These are phyloP conservation scores for Plebejus melissa DNA, from an alignment of 2,888 invertebrate species.

Conservation along the genomic window DNA sequence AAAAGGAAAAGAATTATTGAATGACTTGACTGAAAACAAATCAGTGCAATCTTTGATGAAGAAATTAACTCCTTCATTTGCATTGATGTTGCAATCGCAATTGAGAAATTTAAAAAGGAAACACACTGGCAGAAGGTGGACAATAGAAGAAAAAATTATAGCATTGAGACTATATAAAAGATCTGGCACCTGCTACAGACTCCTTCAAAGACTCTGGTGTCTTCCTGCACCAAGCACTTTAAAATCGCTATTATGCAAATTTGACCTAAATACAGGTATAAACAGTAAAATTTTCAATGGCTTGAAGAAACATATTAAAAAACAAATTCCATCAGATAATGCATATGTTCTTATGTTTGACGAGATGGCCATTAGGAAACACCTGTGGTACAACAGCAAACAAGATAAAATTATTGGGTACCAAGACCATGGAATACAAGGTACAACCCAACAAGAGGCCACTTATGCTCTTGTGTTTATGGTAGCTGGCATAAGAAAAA, in stretches of 20 bases:
- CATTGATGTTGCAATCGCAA: neutral
- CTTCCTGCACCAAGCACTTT: slow-evolving; percentile 7
- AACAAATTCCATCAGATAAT: neutral
- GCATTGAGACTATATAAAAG: slow-evolving; percentile 15
- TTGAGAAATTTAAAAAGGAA: slow-evolving; percentile 1
- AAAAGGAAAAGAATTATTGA: slow-evolving; percentile 9
- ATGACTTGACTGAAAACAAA: neutral
- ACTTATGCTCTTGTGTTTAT: slow-evolving; percentile 14
- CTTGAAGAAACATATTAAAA: neutral
- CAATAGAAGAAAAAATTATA: slow-evolving; percentile 17
- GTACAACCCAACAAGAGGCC: neutral
- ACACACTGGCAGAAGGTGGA: slow-evolving; percentile 14
- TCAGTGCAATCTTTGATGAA: neutral
- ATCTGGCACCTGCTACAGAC: slow-evolving; percentile 10
- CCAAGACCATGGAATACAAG: slow-evolving; percentile 18
- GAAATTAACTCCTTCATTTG: neutral
- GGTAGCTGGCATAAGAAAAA: slow-evolving; percentile 4
- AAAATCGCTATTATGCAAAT: neutral
- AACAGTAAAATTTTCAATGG: neutral
- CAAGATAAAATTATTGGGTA: neutral
- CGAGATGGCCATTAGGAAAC: slow-evolving; percentile 15
- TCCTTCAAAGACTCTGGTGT: slow-evolving; percentile 10
- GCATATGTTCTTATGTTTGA: slow-evolving; percentile 21
- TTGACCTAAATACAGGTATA: neutral
- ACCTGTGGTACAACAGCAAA: neutral